Base-by-base conservation (phyloP, 2,797 vertebrate genomes). In the Eospalax fontanierii region DNA sequence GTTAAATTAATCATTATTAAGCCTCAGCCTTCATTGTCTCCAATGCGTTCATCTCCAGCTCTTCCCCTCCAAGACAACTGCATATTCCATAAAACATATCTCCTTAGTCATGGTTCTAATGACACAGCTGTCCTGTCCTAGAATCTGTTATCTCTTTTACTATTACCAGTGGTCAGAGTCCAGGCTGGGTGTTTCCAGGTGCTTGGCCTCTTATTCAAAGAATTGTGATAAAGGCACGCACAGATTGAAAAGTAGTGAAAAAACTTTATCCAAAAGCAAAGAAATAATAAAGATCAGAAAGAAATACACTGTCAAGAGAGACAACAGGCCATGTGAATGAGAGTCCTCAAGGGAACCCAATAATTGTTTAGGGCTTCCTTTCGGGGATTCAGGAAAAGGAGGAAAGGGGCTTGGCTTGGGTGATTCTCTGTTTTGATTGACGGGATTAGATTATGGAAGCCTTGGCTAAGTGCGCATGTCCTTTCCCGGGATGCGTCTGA, bases 71-170 rank as follows among this genome's bases (percentile, higher is more conserved):
- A 73, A 86, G 74, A 80, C 30, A 92, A 0, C 12, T 30, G 6
- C n/a, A 35, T 7, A 40, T 19, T 68, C 70, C 30, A 63, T 65
- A 50, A 80, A 89, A 66, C 26, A 38, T 11, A 6, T 11, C 22
- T 93, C 35, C 65, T 84, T 87, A 89, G 66, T 68, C 61, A 22
- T 30, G 11, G 7, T 95, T 84, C 54, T 50, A 35, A 68, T 75
- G 83, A 65, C 26, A 76, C 15, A 85, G 0, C 38, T 70, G 26
- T 38, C 30, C 35, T 94, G 38, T 30, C 73, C 46, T 43, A 87
- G 87, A 92, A 54, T 87, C 40, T 24, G 15, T 40, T 40, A 22
- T 87, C 6, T 70, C 9, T 38, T 59, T 40, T 87, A 86, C 83
- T 71, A 24, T 54, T 54, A 54, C 50, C 50, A 54, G 50, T 54